Evolutionary conservation across 2,797 vertebrate species (phyloP).

Genomic region (Macropodus opercularis): DNA sequence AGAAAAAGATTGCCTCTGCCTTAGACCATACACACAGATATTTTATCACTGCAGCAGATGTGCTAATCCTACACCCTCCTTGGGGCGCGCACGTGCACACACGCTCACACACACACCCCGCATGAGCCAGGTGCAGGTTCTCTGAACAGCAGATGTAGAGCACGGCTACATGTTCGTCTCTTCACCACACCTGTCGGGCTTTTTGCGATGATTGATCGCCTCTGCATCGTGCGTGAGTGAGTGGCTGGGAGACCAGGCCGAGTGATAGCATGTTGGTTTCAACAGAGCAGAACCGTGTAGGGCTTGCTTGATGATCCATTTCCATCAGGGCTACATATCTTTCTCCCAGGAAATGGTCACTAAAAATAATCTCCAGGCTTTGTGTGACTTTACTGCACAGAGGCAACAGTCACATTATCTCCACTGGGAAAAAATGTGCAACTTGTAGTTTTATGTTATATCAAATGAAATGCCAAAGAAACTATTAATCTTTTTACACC

Average conservation of each 20-base stretch:
- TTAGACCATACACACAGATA: conserved; percentile 49
- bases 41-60: conserved; percentile 61
- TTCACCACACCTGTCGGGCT: conserved; percentile 40
- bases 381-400: not conserved
- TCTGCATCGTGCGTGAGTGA: not conserved
- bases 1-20: conserved; percentile 62
- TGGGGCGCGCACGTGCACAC: not conserved
- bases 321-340: conserved; percentile 34
- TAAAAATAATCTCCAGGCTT: not conserved
- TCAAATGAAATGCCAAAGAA: not conserved
- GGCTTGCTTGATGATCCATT: conserved; percentile 31
- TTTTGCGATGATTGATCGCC: conserved; percentile 37
- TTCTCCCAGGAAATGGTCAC: conserved; percentile 19
- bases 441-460: not conserved
- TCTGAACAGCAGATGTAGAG: conserved; percentile 23
- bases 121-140: conserved; percentile 28
- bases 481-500: not conserved
- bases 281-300: conserved; percentile 34
- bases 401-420: not conserved
- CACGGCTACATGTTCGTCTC: conserved; percentile 38
- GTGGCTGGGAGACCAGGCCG: conserved; percentile 7
- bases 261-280: conserved; percentile 25
- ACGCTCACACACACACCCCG: conserved; percentile 17
- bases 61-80: conserved; percentile 3
- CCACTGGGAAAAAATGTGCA: not conserved